Evolutionary conservation across 2,113 vertebrate genomes (phyloP).

Genomic region (Xiphorhynchus elegans): DNA sequence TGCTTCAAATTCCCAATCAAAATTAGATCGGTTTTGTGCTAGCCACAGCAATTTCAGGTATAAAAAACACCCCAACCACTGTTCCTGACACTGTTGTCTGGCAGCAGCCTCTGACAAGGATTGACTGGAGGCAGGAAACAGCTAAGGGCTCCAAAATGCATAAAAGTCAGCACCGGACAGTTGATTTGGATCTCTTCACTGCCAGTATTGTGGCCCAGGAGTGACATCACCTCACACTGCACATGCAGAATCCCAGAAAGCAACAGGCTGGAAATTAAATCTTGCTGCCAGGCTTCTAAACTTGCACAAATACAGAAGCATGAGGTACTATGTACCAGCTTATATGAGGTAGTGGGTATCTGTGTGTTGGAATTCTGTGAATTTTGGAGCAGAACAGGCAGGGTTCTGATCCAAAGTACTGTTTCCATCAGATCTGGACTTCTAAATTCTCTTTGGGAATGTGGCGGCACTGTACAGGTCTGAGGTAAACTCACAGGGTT

Average conservation of each 20-base stretch:
- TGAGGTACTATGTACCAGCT: neutral
- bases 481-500: neutral
- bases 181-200: neutral
- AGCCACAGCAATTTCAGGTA: neutral
- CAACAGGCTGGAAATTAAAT: neutral
- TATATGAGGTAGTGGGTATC: fast-evolving
- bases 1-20: neutral
- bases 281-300: neutral
- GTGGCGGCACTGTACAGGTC: neutral
- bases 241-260: neutral
- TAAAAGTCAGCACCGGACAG: neutral
- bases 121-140: neutral
- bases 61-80: neutral
- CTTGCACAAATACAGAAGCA: neutral
- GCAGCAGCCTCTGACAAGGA: neutral
- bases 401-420: neutral
- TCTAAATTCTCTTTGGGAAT: neutral
- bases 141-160: neutral
- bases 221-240: fast-evolving
- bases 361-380: fast-evolving
- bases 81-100: neutral
- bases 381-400: neutral
- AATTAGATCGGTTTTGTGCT: neutral
- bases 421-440: neutral
- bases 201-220: neutral